A percentile compares a stretch with the other conserved stretches of the same genome.
Conservation (phyloP, 2,888 invertebrate genomes). For the Aelia acuminata region DNA sequence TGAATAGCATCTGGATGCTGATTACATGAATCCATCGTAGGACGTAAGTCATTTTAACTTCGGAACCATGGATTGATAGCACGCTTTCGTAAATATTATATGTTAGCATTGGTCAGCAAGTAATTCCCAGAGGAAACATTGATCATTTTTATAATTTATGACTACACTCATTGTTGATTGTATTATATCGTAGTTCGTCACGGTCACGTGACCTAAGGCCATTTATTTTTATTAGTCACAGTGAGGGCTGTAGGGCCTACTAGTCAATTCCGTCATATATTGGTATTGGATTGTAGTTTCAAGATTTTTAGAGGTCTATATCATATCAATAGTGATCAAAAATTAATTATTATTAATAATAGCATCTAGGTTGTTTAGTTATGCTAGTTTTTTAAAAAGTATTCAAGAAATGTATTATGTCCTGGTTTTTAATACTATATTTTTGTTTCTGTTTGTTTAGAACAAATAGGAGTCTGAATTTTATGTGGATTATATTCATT, state of each 20-base stretch:
- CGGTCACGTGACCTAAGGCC: slow-evolving; percentile 5
- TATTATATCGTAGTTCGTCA: background rate
- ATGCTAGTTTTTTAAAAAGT: too few species aligned
- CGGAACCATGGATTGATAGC: background rate
- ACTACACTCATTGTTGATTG: background rate
- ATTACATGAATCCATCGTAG: background rate
- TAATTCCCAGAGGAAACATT: background rate
- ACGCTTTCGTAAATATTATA: too few species aligned
- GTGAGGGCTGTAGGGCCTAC: background rate
- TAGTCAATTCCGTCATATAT: background rate
- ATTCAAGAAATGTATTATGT: too few species aligned
- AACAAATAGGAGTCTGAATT: too few species aligned
- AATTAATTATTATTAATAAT: too few species aligned
- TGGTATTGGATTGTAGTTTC: background rate
- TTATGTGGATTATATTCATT: too few species aligned
- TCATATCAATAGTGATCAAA: too few species aligned
- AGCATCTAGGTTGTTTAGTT: too few species aligned
- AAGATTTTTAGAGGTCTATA: background rate
- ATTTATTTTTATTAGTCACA: background rate
- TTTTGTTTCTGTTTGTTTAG: too few species aligned
- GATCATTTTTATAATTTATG: slow-evolving; percentile 14
- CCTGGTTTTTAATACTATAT: too few species aligned
- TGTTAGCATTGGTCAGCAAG: too few species aligned
- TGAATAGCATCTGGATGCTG: background rate
- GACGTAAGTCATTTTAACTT: background rate